Evolutionary conservation across 2,797 vertebrate species (phyloP).

Genomic region (Sebastes flavidus): DNA sequence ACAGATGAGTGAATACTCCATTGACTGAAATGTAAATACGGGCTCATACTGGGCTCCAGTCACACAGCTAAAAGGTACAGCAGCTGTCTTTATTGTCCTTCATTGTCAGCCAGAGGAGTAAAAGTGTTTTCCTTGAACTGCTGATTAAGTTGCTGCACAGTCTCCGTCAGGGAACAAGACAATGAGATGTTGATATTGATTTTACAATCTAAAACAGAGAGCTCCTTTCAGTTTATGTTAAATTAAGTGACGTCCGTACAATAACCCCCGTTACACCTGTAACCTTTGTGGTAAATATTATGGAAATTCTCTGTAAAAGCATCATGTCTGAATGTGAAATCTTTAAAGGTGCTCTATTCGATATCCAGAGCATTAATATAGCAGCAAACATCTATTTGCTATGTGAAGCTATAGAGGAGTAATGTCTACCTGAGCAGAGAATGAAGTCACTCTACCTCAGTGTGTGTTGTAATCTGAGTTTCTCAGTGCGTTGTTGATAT

Average conservation of each 20-base stretch:
- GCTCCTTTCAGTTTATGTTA: constrained; percentile 62
- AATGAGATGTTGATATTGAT: constrained; percentile 74
- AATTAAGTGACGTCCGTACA: constrained; percentile 32
- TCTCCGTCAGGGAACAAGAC: constrained; percentile 56
- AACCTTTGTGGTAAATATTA: constrained; percentile 29
- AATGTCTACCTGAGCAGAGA: background rate
- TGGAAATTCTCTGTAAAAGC: background rate
- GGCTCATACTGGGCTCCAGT: constrained; percentile 56
- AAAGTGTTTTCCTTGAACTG: constrained; percentile 71
- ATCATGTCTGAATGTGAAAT: constrained; percentile 2
- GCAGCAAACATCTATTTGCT: background rate
- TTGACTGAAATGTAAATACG: constrained; percentile 78
- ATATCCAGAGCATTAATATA: background rate
- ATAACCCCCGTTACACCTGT: constrained; percentile 17
- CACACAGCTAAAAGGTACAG: constrained; percentile 48
- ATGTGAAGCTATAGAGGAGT: background rate
- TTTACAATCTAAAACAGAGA: constrained; percentile 60
- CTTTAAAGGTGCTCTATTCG: background rate
- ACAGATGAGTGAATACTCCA: constrained; percentile 75
- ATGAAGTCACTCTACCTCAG: background rate
- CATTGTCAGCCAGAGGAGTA: constrained; percentile 67
- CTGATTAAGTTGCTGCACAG: constrained; percentile 70
- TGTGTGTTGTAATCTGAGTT: background rate
- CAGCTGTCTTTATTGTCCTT: constrained; percentile 69
- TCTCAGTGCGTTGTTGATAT: too few relatives aligned